phyloP scores from a whole-genome alignment of 2,888 invertebrate species.

The Volucella inflata region DNA sequence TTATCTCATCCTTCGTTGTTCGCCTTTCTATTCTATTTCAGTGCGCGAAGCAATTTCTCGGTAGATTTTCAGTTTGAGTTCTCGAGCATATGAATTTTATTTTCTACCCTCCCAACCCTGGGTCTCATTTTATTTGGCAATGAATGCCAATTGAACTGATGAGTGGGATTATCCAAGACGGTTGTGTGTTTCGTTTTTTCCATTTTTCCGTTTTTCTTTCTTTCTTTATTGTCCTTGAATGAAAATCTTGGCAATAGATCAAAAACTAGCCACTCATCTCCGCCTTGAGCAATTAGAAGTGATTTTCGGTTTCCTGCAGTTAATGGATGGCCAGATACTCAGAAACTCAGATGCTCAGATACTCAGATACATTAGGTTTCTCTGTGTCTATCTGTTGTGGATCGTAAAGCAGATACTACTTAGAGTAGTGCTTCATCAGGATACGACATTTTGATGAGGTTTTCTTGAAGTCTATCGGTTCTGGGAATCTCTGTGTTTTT shows the following conservation, averaged over 20 bases:
- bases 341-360: constrained; percentile 24
- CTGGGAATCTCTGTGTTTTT: neutral
- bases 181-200: too few species aligned
- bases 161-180: constrained; percentile 17
- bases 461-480: constrained; percentile 6
- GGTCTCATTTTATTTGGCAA: constrained; percentile 45
- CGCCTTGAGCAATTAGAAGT: constrained; percentile 45
- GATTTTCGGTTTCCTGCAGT: constrained; percentile 36
- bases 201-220: too few species aligned
- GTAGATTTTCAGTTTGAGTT: neutral
- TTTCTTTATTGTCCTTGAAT: neutral
- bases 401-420: constrained; percentile 32
- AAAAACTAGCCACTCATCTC: constrained; percentile 15
- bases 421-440: neutral
- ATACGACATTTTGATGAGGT: constrained; percentile 42
- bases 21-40: constrained; percentile 6
- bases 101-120: neutral
- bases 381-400: constrained; percentile 14
- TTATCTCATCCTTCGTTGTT: neutral
- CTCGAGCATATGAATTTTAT: constrained; percentile 66
- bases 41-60: neutral
- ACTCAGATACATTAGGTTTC: neutral
- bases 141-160: constrained; percentile 64
- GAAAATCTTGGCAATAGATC: constrained; percentile 34
- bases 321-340: constrained; percentile 39